phyloP scores from a whole-genome alignment of 92 coral and sea anemone species.

The Epizoanthus illoricatus region DNA sequence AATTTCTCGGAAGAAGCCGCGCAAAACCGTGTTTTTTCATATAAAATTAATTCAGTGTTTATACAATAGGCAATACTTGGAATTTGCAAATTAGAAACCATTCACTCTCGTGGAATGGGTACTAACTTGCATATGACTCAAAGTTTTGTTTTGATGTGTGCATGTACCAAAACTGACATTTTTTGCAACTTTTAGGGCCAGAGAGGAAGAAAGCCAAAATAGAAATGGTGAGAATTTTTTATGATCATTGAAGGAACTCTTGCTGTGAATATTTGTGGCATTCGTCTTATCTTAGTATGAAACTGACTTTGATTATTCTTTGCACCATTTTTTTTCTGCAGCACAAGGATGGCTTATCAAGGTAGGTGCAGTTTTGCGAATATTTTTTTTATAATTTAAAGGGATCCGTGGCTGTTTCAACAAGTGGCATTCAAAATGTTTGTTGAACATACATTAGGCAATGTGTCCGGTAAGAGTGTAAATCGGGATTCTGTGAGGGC shows the following conservation, averaged over 20 bases:
- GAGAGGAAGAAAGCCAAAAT: constrained; percentile 29
- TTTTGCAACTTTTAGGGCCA: constrained; percentile 9
- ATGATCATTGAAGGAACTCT: not conserved
- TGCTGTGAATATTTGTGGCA: not conserved
- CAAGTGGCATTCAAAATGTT: too few relatives aligned
- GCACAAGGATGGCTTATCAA: constrained; percentile 1
- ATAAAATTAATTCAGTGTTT: not conserved
- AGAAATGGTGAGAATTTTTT: constrained; percentile 23
- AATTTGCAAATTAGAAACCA: not conserved
- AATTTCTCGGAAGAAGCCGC: not conserved
- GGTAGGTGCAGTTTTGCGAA: constrained; percentile 5
- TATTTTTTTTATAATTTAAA: not conserved
- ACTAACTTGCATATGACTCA: not conserved
- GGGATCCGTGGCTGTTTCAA: too few relatives aligned
- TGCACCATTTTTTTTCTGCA: constrained; percentile 6
- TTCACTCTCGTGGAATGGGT: constrained; percentile 28
- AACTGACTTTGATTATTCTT: constrained; percentile 3
- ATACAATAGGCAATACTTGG: not conserved
- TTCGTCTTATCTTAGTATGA: not conserved
- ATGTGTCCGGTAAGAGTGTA: too few relatives aligned
- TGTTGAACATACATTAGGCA: too few relatives aligned
- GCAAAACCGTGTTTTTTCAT: not conserved
- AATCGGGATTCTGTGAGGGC: too few relatives aligned
- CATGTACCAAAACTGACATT: not conserved
- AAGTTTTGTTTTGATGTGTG: not conserved